phyloP scores from a whole-genome alignment of 1,140 invertebrate species.

The Drosophila erecta region DNA sequence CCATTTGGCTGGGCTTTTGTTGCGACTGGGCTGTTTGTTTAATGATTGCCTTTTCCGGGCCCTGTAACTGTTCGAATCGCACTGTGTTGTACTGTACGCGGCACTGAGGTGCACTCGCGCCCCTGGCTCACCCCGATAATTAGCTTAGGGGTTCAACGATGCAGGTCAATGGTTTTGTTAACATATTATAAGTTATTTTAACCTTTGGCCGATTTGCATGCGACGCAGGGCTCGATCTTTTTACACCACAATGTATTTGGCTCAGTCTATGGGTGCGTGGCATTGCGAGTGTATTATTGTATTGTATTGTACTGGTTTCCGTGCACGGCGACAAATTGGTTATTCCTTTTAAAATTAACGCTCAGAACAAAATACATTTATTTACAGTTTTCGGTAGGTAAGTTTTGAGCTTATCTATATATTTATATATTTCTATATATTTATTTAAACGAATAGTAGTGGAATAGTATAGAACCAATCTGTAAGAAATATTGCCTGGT shows the following conservation, averaged over 20 bases:
- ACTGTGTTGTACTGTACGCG: slow-evolving; percentile 35
- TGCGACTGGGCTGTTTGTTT: slow-evolving; percentile 6
- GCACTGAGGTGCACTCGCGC: slow-evolving; percentile 37
- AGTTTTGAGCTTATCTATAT: too few relatives aligned
- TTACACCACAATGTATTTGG: slow-evolving; percentile 23
- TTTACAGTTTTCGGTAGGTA: not conserved
- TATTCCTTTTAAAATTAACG: not conserved
- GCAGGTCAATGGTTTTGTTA: slow-evolving; percentile 80
- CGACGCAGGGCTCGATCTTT: slow-evolving; percentile 17
- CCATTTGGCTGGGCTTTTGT: slow-evolving; percentile 2
- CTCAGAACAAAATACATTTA: not conserved
- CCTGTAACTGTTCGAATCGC: slow-evolving; percentile 18
- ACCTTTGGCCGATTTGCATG: slow-evolving; percentile 77
- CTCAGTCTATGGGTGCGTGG: slow-evolving; percentile 33
- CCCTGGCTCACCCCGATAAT: slow-evolving; percentile 66
- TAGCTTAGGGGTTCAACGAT: slow-evolving; percentile 77
- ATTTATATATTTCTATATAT: too few relatives aligned
- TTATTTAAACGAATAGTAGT: too few relatives aligned
- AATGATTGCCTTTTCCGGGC: slow-evolving; percentile 31
- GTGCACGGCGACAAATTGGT: too few relatives aligned
- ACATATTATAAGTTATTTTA: slow-evolving; percentile 82
- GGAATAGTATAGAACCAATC: too few relatives aligned
- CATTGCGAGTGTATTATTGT: slow-evolving; percentile 26
- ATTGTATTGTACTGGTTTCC: not conserved
- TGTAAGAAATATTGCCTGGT: too few relatives aligned